phyloP scores from a whole-genome alignment of 2,888 invertebrate species.

The Dicyrtoma fusca region DNA sequence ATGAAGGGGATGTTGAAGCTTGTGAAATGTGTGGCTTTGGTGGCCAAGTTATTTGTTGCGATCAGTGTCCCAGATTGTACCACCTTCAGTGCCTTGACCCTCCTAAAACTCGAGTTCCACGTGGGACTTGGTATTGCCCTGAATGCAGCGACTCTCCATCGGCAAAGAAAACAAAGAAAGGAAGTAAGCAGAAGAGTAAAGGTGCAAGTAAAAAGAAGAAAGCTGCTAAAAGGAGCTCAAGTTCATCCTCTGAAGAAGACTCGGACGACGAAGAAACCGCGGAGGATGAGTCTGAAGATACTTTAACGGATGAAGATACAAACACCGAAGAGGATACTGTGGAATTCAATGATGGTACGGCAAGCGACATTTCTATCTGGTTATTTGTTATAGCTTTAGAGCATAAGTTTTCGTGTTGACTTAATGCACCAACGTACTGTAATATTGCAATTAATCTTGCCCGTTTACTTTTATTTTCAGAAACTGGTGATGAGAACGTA shows the following conservation, averaged over 20 bases:
- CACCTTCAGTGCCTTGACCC: conserved; percentile 76
- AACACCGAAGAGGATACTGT: conserved; percentile 16
- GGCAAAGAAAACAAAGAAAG: conserved; percentile 27
- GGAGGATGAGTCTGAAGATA: conserved; percentile 18
- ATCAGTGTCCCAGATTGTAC: conserved; percentile 67
- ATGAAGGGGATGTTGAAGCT: conserved; percentile 52
- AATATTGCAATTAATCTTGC: background rate
- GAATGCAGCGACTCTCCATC: conserved; percentile 8
- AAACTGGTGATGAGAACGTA: conserved; percentile 36
- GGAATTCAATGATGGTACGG: conserved; percentile 1
- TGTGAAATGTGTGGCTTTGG: conserved; percentile 71
- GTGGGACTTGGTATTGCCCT: conserved; percentile 64
- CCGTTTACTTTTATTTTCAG: background rate
- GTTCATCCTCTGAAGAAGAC: conserved; percentile 14
- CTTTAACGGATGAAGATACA: conserved; percentile 6
- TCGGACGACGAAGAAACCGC: conserved; percentile 2
- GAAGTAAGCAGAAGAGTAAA: conserved; percentile 43
- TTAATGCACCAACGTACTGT: too few species aligned
- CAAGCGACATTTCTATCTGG: too few species aligned
- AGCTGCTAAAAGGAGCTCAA: conserved; percentile 11
- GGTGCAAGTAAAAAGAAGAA: conserved; percentile 20
- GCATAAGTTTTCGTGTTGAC: too few species aligned
- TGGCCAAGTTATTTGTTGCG: conserved; percentile 70
- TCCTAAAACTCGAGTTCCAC: conserved; percentile 66
- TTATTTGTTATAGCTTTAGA: too few species aligned